Conservation (phyloP, 1,140 invertebrate genomes). For the Samia ricini region DNA sequence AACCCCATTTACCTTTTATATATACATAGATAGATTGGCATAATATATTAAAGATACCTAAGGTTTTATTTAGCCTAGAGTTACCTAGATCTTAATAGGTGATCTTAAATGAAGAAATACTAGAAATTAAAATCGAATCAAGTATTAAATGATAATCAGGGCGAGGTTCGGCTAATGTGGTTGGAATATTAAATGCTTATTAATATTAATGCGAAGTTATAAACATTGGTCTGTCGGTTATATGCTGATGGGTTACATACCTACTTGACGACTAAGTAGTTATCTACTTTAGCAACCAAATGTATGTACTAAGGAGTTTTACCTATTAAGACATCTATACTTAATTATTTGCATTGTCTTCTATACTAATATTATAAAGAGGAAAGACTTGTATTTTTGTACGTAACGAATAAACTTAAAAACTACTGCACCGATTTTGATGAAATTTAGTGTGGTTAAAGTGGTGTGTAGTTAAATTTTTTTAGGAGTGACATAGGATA, state of each 20-base stretch:
- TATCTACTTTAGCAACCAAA: neutral
- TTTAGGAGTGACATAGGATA: no score
- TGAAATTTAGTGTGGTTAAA: no score
- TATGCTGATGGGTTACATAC: neutral
- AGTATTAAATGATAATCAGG: slow-evolving; percentile 25
- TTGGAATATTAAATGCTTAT: slow-evolving; percentile 7
- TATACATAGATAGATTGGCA: no score
- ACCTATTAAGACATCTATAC: neutral
- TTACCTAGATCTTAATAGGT: neutral
- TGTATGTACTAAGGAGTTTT: neutral
- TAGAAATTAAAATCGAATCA: neutral
- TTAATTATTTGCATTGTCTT: no score
- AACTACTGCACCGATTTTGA: no score
- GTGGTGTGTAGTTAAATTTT: no score
- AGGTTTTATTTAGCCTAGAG: neutral
- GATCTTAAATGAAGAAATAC: neutral
- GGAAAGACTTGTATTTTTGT: no score
- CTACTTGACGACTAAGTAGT: neutral
- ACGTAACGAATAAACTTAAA: no score
- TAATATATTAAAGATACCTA: no score
- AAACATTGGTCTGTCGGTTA: neutral
- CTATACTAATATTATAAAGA: no score
- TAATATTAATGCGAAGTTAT: slow-evolving; percentile 4
- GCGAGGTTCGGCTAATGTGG: slow-evolving; percentile 9
- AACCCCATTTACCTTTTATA: no score